Evolutionary conservation across 1,140 invertebrate species (phyloP), one percentile per base, ranked within the genome.

Genomic region (Oncopeltus fasciatus): DNA sequence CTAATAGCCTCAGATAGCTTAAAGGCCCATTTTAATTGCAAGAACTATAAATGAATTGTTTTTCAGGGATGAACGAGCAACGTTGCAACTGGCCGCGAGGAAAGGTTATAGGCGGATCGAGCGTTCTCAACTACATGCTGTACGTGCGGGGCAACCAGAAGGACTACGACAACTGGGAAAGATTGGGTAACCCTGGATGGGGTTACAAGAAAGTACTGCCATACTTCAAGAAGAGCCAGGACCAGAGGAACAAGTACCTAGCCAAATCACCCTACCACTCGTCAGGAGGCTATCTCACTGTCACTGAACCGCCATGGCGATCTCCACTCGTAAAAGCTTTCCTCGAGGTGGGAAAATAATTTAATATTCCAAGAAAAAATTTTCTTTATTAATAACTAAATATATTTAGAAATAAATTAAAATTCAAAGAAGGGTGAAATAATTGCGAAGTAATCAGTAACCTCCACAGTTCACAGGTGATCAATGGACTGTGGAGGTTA

Each of bases 121-220:
- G 87, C 47, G 89, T 91, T 0, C 76, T 97, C 0, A 97, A 98
- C 71, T 95, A 94, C 68, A 95, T 98, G 94, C 80, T 95, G 0
- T 97, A 97, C 72, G 90, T 94, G 0, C 75, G 93, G 64, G 94
- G 87, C 56, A 87, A 85, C 73, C 79, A 75, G 66, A 75, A 80
- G 31, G 94, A 98, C 70, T 98, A 92, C 69, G 88, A 97, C 70
- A 76, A 85, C 28, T 97, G 95, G 95, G 88, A 90, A 63, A 78
- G 81, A 9, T 68, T 84, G 27, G 94, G 93, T 92, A 95, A 69
- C 75, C 82, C 1, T 86, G 89, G 8, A 28, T 97, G 95, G 95
- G 85, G 85, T 0, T 96, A 92, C 73, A 76, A 87, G n/a, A 80
- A 90, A 44, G 66, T 67, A 51, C 8, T 28, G 43, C 18, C 2